Evolutionary conservation across 2,113 vertebrate species (phyloP).

Genomic region (Recurvirostra avosetta): DNA sequence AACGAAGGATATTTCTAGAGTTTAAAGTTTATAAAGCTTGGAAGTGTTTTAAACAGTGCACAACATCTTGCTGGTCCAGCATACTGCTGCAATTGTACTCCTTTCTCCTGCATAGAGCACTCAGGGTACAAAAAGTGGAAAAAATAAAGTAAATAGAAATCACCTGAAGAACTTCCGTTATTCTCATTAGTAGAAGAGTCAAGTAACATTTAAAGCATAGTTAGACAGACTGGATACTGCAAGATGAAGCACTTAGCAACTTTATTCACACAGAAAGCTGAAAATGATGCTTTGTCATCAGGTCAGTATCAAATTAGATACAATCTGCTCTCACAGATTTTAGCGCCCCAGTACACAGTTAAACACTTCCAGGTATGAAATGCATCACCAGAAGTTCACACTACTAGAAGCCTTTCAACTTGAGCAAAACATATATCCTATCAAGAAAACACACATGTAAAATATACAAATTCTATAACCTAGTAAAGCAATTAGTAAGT

Average conservation of each 20-base stretch:
- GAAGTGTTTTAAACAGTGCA: background rate
- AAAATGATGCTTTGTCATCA: background rate
- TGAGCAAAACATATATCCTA: background rate
- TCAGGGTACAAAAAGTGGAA: background rate
- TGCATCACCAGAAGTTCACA: background rate
- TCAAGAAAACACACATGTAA: background rate
- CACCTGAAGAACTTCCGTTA: background rate
- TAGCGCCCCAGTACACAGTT: background rate
- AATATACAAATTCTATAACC: background rate
- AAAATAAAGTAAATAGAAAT: background rate
- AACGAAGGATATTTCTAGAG: background rate
- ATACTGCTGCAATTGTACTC: background rate
- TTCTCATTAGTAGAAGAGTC: background rate
- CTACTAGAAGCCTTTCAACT: background rate
- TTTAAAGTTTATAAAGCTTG: background rate
- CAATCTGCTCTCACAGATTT: background rate
- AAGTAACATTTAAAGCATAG: background rate
- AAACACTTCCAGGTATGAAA: background rate
- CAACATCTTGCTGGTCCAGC: background rate
- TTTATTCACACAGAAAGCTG: background rate
- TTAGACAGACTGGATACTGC: background rate
- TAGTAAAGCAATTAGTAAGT: background rate
- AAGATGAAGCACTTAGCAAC: background rate
- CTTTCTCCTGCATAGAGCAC: background rate
- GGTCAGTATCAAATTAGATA: background rate